phyloP scores from a whole-genome alignment of 1,140 invertebrate genomes.

The Zaprionus camerounensis region DNA sequence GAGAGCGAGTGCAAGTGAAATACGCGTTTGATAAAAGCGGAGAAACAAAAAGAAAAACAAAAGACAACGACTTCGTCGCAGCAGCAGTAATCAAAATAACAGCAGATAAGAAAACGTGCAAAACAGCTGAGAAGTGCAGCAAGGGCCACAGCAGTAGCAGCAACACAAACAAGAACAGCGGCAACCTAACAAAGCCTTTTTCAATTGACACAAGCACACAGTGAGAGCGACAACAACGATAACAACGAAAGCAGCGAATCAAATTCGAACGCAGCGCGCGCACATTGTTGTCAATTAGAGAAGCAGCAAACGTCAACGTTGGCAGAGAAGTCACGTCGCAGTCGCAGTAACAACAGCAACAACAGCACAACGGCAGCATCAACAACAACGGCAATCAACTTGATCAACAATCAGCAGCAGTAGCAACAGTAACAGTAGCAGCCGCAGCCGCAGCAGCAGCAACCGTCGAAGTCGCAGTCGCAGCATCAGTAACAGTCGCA shows the following conservation, averaged over 20 bases:
- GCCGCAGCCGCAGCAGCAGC: slow-evolving; percentile 39
- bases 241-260: slow-evolving; percentile 25
- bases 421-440: slow-evolving; percentile 47
- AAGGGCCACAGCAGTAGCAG: slow-evolving; percentile 9
- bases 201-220: slow-evolving; percentile 11
- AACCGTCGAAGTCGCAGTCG: slow-evolving; percentile 46
- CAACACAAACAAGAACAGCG: slow-evolving; percentile 7
- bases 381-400: slow-evolving; percentile 42
- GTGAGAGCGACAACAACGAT: not conserved
- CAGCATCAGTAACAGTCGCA: slow-evolving; percentile 15
- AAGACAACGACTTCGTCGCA: slow-evolving; percentile 6
- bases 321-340: slow-evolving; percentile 52
- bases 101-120: slow-evolving; percentile 65
- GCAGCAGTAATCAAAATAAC: slow-evolving; percentile 28
- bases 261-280: slow-evolving; percentile 38
- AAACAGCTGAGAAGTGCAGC: slow-evolving; percentile 62
- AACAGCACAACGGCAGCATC: slow-evolving; percentile 17
- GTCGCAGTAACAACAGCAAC: slow-evolving; percentile 20
- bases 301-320: slow-evolving; percentile 43
- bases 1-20: slow-evolving; percentile 31
- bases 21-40: slow-evolving; percentile 35
- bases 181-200: slow-evolving; percentile 16
- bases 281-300: slow-evolving; percentile 47
- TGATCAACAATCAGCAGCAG: slow-evolving; percentile 53
- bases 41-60: slow-evolving; percentile 39